Evolutionary conservation across 2,888 invertebrate genomes (phyloP), one percentile per base, ranked within the genome.

Genomic region (Teinopalpus imperialis): DNA sequence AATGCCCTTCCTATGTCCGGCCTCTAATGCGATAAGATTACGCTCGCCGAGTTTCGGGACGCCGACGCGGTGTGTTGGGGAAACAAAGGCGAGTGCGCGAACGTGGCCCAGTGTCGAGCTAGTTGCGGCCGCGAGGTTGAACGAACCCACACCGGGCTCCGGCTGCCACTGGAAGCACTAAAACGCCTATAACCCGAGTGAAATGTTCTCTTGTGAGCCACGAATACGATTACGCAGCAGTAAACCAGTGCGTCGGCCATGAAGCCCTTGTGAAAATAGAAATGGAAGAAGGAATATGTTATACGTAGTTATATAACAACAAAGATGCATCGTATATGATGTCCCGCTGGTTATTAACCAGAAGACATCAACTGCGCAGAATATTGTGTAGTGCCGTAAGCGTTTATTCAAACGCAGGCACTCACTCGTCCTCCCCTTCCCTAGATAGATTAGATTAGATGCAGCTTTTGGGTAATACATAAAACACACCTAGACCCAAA

Each of bases 1-100:
- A 83, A 85, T 85, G 82, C 81, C 85, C 85, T 87, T 87, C 85
- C 85, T 86, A 86, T 87, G 86, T 87, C 86, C 86, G 87, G 85
- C 70, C 81, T 79, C 78, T 74, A 77, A 77, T 74, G 74, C 76
- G 85, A 85, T 85, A 82, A 86, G 85, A 85, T 83, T 83, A 81
- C 74, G 66, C 66, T 61, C 68, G 59, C 57, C 66, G 65, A 60
- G 65, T 57, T 62, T 64, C 56, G 65, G 58, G 54, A 53, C 43
- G 54, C 42, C 48, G 34, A 16, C 35, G 43, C 14, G 6, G 7
- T 12, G 10, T 31, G n/a, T 8, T 41, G n/a, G 18, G 23, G 24
- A 20, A 44, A 31, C 31, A 27, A 32, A 40, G 27, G 21, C 34
- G 13, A 16, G 6, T 10, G 23, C 10, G 31, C 29, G 10, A 16